phyloP scores from a whole-genome alignment of 2,888 invertebrate genomes.

The Drosophila lutescens region DNA sequence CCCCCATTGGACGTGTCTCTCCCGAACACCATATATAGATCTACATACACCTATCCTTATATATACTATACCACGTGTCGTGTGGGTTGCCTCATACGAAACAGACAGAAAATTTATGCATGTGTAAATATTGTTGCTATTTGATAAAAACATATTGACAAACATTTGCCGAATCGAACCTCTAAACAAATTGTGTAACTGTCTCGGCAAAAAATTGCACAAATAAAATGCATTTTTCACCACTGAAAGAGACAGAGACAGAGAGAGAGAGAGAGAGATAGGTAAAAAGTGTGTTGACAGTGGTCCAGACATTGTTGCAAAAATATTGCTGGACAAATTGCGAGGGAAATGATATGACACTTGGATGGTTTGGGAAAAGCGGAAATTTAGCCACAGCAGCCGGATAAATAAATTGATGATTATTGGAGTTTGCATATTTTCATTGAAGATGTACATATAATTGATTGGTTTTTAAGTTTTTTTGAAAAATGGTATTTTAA shows the following conservation, averaged over 20 bases:
- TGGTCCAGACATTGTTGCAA: conserved; percentile 19
- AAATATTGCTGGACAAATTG: conserved; percentile 28
- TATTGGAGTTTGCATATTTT: neutral
- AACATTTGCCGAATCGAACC: conserved; percentile 70
- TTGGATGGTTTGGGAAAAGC: neutral
- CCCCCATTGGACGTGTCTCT: conserved; percentile 57
- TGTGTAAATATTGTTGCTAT: conserved; percentile 71
- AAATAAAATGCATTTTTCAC: conserved; percentile 32
- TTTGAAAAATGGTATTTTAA: too few relatives aligned
- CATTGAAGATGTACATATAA: too few relatives aligned
- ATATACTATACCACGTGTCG: neutral
- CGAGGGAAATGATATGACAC: conserved; percentile 1
- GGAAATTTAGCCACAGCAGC: neutral
- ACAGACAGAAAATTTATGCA: conserved; percentile 64
- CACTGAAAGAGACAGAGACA: neutral
- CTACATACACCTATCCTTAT: neutral
- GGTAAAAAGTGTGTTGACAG: conserved; percentile 34
- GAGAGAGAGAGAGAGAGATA: neutral
- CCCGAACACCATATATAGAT: too few relatives aligned
- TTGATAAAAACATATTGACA: conserved; percentile 77
- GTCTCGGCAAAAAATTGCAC: conserved; percentile 41
- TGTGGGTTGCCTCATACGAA: conserved; percentile 16
- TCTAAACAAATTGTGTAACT: conserved; percentile 67
- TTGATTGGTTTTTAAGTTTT: too few relatives aligned
- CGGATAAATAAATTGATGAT: conserved; percentile 10